Evolutionary conservation across 2,797 vertebrate species (phyloP).

Genomic region (Gymnothorax reevesii): DNA sequence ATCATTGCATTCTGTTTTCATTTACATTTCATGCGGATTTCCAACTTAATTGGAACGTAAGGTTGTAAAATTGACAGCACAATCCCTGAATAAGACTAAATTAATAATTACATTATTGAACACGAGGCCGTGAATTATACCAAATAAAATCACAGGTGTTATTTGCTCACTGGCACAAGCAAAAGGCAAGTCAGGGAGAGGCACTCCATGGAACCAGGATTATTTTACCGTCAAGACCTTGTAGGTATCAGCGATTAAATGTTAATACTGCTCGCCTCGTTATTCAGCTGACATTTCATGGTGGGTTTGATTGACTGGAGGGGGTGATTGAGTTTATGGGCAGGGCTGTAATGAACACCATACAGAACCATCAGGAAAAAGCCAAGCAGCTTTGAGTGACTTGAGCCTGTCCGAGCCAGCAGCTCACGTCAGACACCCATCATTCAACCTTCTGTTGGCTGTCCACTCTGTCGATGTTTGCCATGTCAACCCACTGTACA

Average conservation of each 20-base stretch:
- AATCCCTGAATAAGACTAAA: not conserved
- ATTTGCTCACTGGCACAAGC: too few species aligned
- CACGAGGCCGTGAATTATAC: not conserved
- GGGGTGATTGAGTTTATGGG: not conserved
- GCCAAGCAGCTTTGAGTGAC: not conserved
- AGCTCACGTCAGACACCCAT: not conserved
- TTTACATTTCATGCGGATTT: too few species aligned
- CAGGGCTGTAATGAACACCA: not conserved
- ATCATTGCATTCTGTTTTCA: too few species aligned
- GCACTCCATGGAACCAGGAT: not conserved
- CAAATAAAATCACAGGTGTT: too few species aligned
- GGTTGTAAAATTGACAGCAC: too few species aligned
- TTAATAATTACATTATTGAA: not conserved
- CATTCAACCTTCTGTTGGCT: not conserved
- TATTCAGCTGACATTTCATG: conserved; percentile 1
- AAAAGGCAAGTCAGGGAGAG: too few species aligned
- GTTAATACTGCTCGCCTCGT: not conserved
- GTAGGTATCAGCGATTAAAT: conserved; percentile 1
- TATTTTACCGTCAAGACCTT: not conserved
- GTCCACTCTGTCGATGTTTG: not conserved
- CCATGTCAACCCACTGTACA: not conserved
- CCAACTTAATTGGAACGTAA: too few species aligned
- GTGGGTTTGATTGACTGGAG: not conserved
- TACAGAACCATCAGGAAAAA: not conserved
- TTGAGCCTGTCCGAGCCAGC: not conserved